Base-by-base conservation (phyloP, 2,113 vertebrate genomes). In the Heliornis fulica region DNA sequence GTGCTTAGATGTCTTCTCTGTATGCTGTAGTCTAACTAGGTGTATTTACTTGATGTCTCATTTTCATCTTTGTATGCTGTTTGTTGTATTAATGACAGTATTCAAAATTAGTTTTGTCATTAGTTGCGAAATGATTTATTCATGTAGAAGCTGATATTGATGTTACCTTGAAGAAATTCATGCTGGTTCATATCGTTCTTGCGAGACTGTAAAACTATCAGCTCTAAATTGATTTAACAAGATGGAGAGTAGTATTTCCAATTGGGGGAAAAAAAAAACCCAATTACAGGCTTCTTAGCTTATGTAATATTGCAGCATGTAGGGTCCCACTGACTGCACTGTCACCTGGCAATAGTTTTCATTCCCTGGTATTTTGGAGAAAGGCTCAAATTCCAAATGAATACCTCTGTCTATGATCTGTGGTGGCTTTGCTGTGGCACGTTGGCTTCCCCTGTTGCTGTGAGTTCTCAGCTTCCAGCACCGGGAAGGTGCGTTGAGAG, bases 401-500 rank as follows among this genome's bases (percentile, higher is more conserved):
- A 6, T 48, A 10, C n/a, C 6, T 31, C 66, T 46, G 25, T 14
- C 51, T 88, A n/a, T 65, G 51, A 77, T 5, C 43, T 64, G 34
- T 19, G 15, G 26, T 56, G 17, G 45, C 41, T 66, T 92, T 90
- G 46, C 63, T 71, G n/a, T 66, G 26, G 36, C 54, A 11, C 0
- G 0, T 87, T 64, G 71, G 23, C 26, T 60, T 29, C 36, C 0
- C 0, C 79, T 53, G 21, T 36, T 48, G 1, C 41, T 40, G 46
- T 21, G 61, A 29, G 4, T 43, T 59, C 2, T 74, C 38, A 29
- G 6, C 51, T 61, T 29, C 8, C 38, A 72, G 89, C n/a, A 16
- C 16, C 5, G 46, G n/a, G 57, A 41, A 48, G n/a, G 48, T 60
- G 3, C 0, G 0, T 1, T 10, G 60, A 56, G 56, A n/a, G 3